phyloP scores from a whole-genome alignment of 1,140 invertebrate genomes.

The Lineus longissimus region DNA sequence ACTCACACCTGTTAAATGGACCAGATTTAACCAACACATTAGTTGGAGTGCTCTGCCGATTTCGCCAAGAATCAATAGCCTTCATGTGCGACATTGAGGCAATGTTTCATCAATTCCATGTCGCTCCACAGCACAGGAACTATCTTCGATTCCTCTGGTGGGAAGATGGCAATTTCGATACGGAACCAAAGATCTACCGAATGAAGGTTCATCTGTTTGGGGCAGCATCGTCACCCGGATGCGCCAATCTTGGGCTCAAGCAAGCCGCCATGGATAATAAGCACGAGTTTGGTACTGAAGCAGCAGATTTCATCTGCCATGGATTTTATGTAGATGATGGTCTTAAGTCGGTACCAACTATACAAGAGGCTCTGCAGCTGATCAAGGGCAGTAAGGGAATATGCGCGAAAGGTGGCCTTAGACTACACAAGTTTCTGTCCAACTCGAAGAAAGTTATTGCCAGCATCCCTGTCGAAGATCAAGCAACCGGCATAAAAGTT shows the following conservation, averaged over 20 bases:
- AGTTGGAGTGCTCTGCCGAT: not conserved
- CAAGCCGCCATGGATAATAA: constrained; percentile 7
- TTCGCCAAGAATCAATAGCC: too few relatives aligned
- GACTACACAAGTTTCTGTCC: not conserved
- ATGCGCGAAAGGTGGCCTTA: not conserved
- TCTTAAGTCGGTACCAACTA: constrained; percentile 8
- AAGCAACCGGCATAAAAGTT: not conserved
- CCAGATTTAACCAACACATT: constrained; percentile 22
- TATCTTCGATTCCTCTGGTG: constrained; percentile 1
- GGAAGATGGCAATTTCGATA: not conserved
- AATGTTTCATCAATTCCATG: constrained; percentile 1
- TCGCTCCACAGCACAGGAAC: not conserved
- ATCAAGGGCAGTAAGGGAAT: not conserved
- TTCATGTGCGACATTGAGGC: too few relatives aligned
- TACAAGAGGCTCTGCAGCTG: constrained; percentile 13
- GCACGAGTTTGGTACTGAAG: not conserved
- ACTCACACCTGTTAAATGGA: constrained; percentile 19
- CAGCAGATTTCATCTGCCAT: constrained; percentile 12
- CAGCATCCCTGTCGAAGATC: not conserved
- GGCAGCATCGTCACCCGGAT: constrained; percentile 21
- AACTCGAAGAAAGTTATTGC: not conserved
- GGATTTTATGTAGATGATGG: constrained; percentile 29
- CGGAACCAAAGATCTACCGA: constrained; percentile 13
- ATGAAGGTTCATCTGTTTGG: constrained; percentile 26
- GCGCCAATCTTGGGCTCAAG: constrained; percentile 20